Base-by-base conservation (phyloP, 2,888 invertebrate species). In the Colletes collaris region DNA sequence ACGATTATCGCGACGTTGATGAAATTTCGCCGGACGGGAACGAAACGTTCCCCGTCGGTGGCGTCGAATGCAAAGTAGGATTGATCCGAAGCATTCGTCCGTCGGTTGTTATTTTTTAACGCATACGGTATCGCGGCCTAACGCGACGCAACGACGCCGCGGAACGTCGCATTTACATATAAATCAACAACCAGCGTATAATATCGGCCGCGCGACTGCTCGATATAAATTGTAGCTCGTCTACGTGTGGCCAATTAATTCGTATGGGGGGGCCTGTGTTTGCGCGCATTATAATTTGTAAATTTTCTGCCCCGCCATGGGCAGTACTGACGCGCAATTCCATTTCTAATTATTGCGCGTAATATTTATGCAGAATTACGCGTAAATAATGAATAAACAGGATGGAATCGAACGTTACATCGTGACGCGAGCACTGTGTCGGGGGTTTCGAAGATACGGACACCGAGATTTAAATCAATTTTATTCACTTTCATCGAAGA, bases 1-100 rank as follows among this genome's bases (percentile, higher is more conserved):
- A 64, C 78, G 76, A 86, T 86, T 86, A 86, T 86, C 69, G 71
- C 74, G 76, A 78, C 78, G 76, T 81, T 86, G 85, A 86, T 84
- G 76, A 81, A 87, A 82, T 86, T 86, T 86, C 83, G 76, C 67
- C 62, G 63, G 64, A 44, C n/a, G 3, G 13, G 35, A 16, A 5
- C 3, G 46, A 16, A 44, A 11, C 6, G 16, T 3, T 27, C 8
- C 27, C 27, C 27, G 27, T 27, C 27, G 27, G 27, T 27, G 27
- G 53, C 27, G 11, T 11, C 35, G 79, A 84, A 84, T 76, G 74
- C 68, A 85, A 81, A 85, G 59, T 73, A 72, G 73, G 64, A 35
- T 70, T 8, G 76, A 56, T 27, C 72, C 56, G 16, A 67, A 13
- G 70, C 68, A 62, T 62, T 65, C 60, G 53, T 10, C 40, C n/a